phyloP scores from a whole-genome alignment of 1,140 invertebrate genomes.

The Drosophila persimilis region DNA sequence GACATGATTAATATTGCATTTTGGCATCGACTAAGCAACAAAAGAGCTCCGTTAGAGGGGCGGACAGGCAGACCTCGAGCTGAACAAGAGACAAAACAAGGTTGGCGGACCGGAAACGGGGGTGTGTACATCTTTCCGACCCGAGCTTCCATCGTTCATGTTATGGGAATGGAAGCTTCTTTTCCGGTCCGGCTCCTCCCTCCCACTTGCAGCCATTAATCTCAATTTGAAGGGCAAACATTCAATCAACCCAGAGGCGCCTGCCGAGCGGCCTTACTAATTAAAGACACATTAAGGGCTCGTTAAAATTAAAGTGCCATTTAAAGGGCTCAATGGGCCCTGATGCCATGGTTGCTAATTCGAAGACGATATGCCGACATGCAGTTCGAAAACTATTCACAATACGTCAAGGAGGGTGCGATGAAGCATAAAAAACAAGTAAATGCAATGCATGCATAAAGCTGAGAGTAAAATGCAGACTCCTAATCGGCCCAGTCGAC shows the following conservation, averaged over 20 bases:
- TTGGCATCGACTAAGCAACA: slow-evolving; percentile 25
- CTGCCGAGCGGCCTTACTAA: slow-evolving; percentile 46
- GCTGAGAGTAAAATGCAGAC: background rate
- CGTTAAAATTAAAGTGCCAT: slow-evolving; percentile 76
- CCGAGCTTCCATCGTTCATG: slow-evolving; percentile 55
- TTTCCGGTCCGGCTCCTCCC: slow-evolving; percentile 21
- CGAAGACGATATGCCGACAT: slow-evolving; percentile 8
- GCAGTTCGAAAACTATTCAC: slow-evolving; percentile 45
- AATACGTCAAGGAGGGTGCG: background rate
- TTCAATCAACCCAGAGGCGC: slow-evolving; percentile 62
- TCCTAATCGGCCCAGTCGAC: no score
- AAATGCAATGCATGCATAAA: slow-evolving; percentile 19
- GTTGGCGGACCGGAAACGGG: slow-evolving; percentile 9
- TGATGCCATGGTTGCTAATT: slow-evolving; percentile 19
- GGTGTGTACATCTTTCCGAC: background rate
- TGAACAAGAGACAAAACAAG: slow-evolving; percentile 14
- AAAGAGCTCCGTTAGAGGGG: slow-evolving; percentile 1
- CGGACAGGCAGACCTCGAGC: background rate
- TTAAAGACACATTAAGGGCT: slow-evolving; percentile 73
- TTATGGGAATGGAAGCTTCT: slow-evolving; percentile 51
- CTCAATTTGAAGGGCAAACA: slow-evolving; percentile 68
- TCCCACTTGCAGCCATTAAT: slow-evolving; percentile 46
- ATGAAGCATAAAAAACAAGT: slow-evolving; percentile 15
- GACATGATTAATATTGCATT: slow-evolving; percentile 48
- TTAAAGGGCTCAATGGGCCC: slow-evolving; percentile 18